phyloP scores from a whole-genome alignment of 2,797 vertebrate species.

The Rhinatrema bivittatum region DNA sequence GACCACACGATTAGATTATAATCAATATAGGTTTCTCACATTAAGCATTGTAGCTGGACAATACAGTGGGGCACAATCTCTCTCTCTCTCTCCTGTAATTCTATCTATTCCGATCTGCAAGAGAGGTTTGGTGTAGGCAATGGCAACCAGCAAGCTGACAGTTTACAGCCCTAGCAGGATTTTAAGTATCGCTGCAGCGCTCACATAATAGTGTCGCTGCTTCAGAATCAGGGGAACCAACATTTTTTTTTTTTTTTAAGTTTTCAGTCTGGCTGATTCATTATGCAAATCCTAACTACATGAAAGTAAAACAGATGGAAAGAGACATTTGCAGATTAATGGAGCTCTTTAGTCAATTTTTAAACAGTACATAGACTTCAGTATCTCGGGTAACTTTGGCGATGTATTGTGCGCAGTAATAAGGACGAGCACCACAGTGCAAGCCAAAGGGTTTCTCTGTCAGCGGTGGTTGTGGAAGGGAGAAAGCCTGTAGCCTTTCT shows the following conservation, averaged over 20 bases:
- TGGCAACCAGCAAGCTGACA: conserved; percentile 11
- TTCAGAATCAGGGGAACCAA: conserved; percentile 35
- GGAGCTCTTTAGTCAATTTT: conserved; percentile 32
- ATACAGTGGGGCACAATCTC: conserved; percentile 5
- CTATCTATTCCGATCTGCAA: too few species aligned
- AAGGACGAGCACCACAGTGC: too few species aligned
- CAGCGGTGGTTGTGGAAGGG: too few species aligned
- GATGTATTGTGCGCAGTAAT: conserved; percentile 2
- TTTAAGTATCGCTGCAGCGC: conserved; percentile 16
- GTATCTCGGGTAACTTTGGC: conserved; percentile 30
- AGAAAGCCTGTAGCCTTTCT: too few species aligned
- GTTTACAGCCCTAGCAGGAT: conserved; percentile 19
- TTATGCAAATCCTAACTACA: conserved; percentile 56
- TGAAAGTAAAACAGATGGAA: too few species aligned
- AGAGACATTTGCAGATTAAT: too few species aligned
- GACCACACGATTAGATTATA: too few species aligned
- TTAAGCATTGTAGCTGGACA: conserved; percentile 24
- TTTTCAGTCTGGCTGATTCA: conserved; percentile 49
- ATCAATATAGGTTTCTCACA: too few species aligned
- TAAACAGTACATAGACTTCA: conserved; percentile 31
- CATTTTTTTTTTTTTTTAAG: conserved; percentile 49
- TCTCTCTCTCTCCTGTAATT: too few species aligned
- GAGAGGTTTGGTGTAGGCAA: conserved; percentile 12
- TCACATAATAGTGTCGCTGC: conserved; percentile 25
- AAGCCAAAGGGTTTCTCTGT: too few species aligned